phyloP scores from a whole-genome alignment of 2,797 vertebrate species.

The Stomatorhinus walkeri region DNA sequence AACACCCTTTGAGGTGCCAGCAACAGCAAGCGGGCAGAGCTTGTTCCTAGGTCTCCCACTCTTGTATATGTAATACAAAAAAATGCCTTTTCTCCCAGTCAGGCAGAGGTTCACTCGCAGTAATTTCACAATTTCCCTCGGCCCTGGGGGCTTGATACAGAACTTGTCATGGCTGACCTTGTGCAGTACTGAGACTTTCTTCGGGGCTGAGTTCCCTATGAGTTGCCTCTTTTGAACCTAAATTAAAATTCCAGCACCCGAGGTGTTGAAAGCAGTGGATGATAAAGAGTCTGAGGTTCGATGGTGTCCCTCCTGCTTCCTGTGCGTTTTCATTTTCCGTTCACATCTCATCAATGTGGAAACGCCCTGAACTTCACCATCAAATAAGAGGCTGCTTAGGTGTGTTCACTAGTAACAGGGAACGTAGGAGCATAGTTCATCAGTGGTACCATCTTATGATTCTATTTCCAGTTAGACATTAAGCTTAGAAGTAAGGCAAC shows the following conservation, averaged over 20 bases:
- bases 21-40: not conserved
- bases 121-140: not conserved
- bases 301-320: not conserved
- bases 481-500: not conserved
- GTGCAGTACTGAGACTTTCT: not conserved
- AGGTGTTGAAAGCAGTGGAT: not conserved
- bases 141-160: not conserved
- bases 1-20: not conserved
- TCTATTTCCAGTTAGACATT: not conserved
- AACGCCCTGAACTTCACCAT: not conserved
- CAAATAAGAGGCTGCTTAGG: not conserved
- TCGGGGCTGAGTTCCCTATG: not conserved
- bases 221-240: not conserved
- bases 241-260: not conserved
- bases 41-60: not conserved
- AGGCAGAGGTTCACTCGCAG: not conserved
- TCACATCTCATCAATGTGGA: not conserved
- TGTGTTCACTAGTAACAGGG: not conserved
- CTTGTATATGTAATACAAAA: not conserved
- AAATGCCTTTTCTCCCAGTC: not conserved
- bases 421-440: not conserved
- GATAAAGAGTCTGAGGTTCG: not conserved
- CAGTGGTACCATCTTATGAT: not conserved
- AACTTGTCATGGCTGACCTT: not conserved
- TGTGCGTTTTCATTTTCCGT: not conserved